These are phyloP conservation scores for Mastomys coucha DNA, from an alignment of 2,113 vertebrate species.

Conservation along the genomic window DNA sequence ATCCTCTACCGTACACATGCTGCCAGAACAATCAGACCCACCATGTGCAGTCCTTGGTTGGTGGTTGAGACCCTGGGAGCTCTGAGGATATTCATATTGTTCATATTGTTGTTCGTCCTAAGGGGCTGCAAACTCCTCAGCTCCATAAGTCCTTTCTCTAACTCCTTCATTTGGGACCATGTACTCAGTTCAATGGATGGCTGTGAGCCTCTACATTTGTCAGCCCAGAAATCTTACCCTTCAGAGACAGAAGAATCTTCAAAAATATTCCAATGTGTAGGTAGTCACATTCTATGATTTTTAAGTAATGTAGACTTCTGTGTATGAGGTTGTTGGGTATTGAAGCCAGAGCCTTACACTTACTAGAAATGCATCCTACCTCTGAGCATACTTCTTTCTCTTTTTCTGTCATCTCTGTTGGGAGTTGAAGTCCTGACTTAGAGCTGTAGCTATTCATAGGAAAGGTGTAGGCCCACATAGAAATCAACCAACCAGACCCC, in stretches of 20 bases:
- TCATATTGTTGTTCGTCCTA: too few relatives aligned
- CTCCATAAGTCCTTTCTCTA: too few relatives aligned
- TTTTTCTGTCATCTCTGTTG: constrained; percentile 13
- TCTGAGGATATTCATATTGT: too few relatives aligned
- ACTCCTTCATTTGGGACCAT: too few relatives aligned
- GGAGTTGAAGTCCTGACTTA: background rate
- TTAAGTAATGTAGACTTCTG: background rate
- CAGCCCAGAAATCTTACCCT: background rate
- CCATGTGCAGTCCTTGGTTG: too few relatives aligned
- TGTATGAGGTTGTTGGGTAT: background rate
- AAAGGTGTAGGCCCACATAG: background rate
- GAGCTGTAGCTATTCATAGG: constrained; percentile 16
- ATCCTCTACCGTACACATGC: too few relatives aligned
- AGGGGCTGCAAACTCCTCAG: too few relatives aligned
- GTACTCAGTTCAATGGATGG: too few relatives aligned
- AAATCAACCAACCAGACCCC: background rate
- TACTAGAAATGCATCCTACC: background rate
- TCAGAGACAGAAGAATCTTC: background rate
- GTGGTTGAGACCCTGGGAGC: too few relatives aligned
- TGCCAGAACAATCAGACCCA: too few relatives aligned
- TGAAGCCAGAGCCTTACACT: background rate
- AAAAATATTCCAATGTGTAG: constrained; percentile 21
- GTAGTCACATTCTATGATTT: background rate
- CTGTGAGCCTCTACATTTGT: too few relatives aligned
- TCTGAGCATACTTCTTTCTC: constrained; percentile 1